Base-by-base conservation (phyloP, 2,888 invertebrate genomes). In the Xestia ashworthii region DNA sequence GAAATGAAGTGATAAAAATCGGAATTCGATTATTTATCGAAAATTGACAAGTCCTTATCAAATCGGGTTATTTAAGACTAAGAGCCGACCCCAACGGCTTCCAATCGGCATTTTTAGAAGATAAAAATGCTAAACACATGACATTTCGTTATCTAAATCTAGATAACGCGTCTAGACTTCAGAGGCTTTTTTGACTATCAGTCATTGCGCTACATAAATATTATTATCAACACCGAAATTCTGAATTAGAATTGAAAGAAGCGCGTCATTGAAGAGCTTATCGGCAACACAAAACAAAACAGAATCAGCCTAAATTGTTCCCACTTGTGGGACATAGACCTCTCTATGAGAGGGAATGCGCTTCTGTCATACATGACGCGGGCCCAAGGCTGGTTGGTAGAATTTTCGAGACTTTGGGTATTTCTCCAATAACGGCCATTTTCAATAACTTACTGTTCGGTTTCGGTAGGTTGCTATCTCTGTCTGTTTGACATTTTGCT, bases 171-270 rank as follows among this genome's bases (percentile, higher is more conserved):
- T 71, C 71, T 80, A 70, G 75, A 75, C 75, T 25, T 32, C 5
- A 14, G 3, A 14, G 3, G 41, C 0, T 1, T 8, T 19, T 19
- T 50, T 9, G 0, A 5, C 0, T 81, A 81, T 81, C 81, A 60
- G 71, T 53, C 71, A 77, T 9, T 72, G 81, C 62, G n/a, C 53
- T 25, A 79, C 22, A 67, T 79, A 32, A 32, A 16, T 65, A 16
- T 60, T 79, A 44, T 71, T 76, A 81, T 81, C 62, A 32, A 1
- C 14, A 22, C 14, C 41, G 5, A 64, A 68, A 58, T 66, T 71
- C 12, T 38, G 48, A 66, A 70, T 65, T 44, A 16, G 9, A 53
- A 41, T 58, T 22, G 12, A 38, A 78, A 55, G 4, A 32, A 12
- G 50, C 32, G 8, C 62, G 53, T 70, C 53, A 70, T 58, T 65